A percentile compares a stretch with the other conserved stretches of the same genome.
Conservation (phyloP, 2,888 invertebrate species). For the Macrophya annulata region DNA sequence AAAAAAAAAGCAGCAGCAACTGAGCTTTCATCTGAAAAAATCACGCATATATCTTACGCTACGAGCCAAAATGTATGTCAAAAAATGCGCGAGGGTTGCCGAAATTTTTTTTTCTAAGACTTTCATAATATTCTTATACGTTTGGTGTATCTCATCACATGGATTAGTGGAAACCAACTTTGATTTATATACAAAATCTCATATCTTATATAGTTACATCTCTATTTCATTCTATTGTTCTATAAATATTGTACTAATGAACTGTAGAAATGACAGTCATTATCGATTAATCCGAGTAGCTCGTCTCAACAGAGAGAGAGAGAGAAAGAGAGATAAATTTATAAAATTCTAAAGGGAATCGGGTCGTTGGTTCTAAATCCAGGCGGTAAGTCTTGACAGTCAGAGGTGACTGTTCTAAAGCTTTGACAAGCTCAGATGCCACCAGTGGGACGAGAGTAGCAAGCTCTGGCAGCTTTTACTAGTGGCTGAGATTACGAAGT, state of each 20-base stretch:
- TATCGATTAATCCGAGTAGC: slow-evolving; percentile 1
- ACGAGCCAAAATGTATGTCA: background rate
- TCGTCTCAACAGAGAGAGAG: background rate
- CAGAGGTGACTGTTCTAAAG: slow-evolving; percentile 39
- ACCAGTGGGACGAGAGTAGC: background rate
- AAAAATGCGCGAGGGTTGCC: slow-evolving; percentile 23
- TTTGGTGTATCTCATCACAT: background rate
- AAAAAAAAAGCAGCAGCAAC: slow-evolving; percentile 3
- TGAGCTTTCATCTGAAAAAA: slow-evolving; percentile 30
- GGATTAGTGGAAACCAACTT: background rate
- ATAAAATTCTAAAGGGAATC: slow-evolving; percentile 13
- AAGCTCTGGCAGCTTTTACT: slow-evolving; percentile 39
- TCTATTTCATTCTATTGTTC: background rate
- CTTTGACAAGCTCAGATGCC: slow-evolving; percentile 45
- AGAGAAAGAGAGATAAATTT: background rate
- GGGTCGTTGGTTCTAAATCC: background rate
- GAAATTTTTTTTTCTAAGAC: background rate
- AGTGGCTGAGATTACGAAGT: slow-evolving; percentile 46
- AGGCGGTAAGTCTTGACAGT: slow-evolving; percentile 17
- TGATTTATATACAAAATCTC: background rate
- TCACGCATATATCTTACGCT: background rate
- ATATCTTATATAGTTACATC: background rate
- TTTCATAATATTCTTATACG: slow-evolving; percentile 21
- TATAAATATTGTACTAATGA: background rate
- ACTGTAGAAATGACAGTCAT: background rate